Percentiles rank a stretch among this genome's conserved stretches.
Evolutionary conservation across 1,140 invertebrate genomes (phyloP).

Genomic region (Zaprionus lachaisei): DNA sequence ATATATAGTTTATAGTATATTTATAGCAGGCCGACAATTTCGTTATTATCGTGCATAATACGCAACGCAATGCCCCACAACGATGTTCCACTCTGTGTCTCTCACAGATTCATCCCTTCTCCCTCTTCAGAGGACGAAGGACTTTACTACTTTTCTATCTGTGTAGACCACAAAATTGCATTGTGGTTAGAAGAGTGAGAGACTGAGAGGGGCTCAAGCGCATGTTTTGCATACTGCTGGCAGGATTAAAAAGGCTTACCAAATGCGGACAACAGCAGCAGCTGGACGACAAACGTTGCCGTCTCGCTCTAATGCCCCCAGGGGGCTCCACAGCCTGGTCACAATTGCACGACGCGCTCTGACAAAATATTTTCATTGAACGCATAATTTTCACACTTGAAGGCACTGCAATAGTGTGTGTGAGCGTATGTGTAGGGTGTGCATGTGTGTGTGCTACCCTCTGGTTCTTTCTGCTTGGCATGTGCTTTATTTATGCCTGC

Average conservation of each 20-base stretch:
- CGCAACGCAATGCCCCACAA: slow-evolving; percentile 4
- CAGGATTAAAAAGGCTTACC: slow-evolving; percentile 49
- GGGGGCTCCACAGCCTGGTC: neutral
- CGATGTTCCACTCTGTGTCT: neutral
- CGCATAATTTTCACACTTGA: slow-evolving; percentile 61
- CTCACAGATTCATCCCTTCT: slow-evolving; percentile 32
- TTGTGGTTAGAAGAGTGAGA: slow-evolving; percentile 38
- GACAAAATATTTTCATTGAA: slow-evolving; percentile 61
- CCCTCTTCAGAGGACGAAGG: too few relatives aligned
- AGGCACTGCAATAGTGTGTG: slow-evolving; percentile 4
- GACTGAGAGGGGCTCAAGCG: slow-evolving; percentile 12
- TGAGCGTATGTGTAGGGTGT: neutral
- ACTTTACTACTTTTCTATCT: slow-evolving; percentile 16
- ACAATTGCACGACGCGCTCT: slow-evolving; percentile 11
- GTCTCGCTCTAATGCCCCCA: neutral
- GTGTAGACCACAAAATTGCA: slow-evolving; percentile 60
- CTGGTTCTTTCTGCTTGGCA: slow-evolving; percentile 8
- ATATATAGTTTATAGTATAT: neutral
- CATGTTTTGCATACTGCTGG: slow-evolving; percentile 46
- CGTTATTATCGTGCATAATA: slow-evolving; percentile 44
- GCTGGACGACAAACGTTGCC: neutral
- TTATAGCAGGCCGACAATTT: slow-evolving; percentile 45
- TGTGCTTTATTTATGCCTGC: slow-evolving; percentile 28
- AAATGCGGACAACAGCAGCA: slow-evolving; percentile 16
- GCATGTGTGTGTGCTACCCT: neutral